phyloP scores from a whole-genome alignment of 1,140 invertebrate genomes.

The Lithobius niger region DNA sequence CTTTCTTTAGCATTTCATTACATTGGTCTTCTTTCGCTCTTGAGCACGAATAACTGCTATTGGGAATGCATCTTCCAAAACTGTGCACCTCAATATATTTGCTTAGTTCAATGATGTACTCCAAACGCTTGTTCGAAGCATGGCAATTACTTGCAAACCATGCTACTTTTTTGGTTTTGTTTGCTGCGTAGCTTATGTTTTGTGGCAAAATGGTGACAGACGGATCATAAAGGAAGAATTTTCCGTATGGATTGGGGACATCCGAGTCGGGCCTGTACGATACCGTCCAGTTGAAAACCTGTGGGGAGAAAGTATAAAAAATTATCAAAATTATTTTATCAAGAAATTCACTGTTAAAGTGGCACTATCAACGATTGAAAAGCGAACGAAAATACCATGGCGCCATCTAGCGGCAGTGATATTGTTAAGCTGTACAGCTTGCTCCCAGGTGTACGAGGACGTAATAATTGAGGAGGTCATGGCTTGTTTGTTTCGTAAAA shows the following conservation, averaged over 20 bases:
- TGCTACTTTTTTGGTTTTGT: constrained; percentile 30
- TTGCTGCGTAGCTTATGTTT: constrained; percentile 10
- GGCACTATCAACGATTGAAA: no score
- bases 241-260: constrained; percentile 11
- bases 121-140: constrained; percentile 25
- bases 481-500: no score
- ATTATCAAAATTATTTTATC: no score
- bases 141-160: constrained; percentile 38
- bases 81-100: constrained; percentile 38
- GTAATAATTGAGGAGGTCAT: no score
- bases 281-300: constrained; percentile 4
- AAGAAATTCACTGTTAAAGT: no score
- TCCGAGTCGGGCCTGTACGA: constrained; percentile 18
- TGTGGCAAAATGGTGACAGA: background rate
- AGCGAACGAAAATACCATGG: no score
- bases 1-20: constrained; percentile 77
- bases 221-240: background rate
- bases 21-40: constrained; percentile 47
- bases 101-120: constrained; percentile 30
- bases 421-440: no score
- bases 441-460: no score
- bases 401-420: no score
- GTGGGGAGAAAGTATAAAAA: no score
- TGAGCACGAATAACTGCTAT: constrained; percentile 12
- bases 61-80: constrained; percentile 35